Evolutionary conservation across 2,797 vertebrate genomes (phyloP), one percentile per base, ranked within the genome.

Genomic region (Platyrinchus mystaceus): DNA sequence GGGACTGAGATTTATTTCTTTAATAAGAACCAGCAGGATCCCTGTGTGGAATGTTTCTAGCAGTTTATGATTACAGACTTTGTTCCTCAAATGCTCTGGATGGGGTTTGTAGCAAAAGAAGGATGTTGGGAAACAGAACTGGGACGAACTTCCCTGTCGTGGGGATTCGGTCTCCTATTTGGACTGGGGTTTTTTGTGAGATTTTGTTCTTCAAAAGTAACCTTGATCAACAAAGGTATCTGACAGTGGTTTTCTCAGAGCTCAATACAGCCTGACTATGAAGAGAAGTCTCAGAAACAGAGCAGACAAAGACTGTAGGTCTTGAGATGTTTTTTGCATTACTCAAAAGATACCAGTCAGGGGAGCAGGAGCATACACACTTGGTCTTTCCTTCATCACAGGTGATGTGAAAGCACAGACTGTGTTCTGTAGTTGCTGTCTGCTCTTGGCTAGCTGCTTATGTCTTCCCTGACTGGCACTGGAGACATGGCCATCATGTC

Each of bases 1-100:
- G 68, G 77, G 87, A 94, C 70, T 79, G 55, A 97, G 93, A 97
- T 96, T 97, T 95, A 97, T 97, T 85, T 95, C 96, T 97, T 97
- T 97, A 97, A 97, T 97, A 97, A 97, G 94, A 91, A 89, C 81
- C 62, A 10, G 70, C 81, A 83, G 62, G 84, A 81, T 96, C 82
- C 89, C 92, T 87, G 86, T 83, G 74, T 89, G 94, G 89, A 94
- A 80, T 87, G 79, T 83, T 94, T 95, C 76, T 87, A 82, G 70
- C 74, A 81, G 90, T 83, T 96, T 95, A 47, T 96, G 95, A 87
- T 96, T 95, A 93, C 77, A 66, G 68, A 86, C 85, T 87, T 60
- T 91, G 94, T 85, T 93, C 68, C 70, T 49, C 64, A 88, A 22
- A 83, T 20, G 14, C 64, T 77, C 68, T 4, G n/a, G 32, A 41